Percentiles rank a stretch among this genome's conserved stretches.
phyloP scores from a whole-genome alignment of 2,797 vertebrate genomes.

The Xenentodon cancila region DNA sequence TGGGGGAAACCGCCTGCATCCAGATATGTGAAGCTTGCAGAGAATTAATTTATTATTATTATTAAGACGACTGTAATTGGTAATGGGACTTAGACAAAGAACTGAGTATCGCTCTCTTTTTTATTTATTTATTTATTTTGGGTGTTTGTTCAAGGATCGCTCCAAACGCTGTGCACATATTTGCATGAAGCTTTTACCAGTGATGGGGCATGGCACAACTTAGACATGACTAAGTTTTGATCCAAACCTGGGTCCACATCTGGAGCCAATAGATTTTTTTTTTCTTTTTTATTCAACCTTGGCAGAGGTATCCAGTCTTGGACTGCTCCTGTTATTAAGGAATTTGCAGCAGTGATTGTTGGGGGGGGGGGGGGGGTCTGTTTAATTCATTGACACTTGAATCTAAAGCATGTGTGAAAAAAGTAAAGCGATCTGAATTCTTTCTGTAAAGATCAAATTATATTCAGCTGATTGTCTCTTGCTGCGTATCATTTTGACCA shows the following conservation, averaged over 20 bases:
- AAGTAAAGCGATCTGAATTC: background rate
- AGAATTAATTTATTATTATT: too few relatives aligned
- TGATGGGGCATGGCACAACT: background rate
- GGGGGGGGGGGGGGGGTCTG: background rate
- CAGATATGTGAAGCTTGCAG: too few relatives aligned
- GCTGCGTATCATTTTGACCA: too few relatives aligned
- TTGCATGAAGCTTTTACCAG: background rate
- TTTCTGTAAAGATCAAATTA: conserved; percentile 3
- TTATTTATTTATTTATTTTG: too few relatives aligned
- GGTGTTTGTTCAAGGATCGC: background rate
- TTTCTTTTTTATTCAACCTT: background rate
- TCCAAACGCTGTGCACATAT: background rate
- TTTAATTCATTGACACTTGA: background rate
- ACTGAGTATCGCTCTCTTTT: background rate
- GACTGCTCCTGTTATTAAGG: background rate
- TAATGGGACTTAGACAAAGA: too few relatives aligned
- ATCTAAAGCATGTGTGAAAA: background rate
- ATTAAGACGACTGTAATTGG: too few relatives aligned
- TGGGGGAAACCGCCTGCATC: too few relatives aligned
- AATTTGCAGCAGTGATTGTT: background rate
- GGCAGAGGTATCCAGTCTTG: background rate
- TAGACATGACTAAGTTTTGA: background rate
- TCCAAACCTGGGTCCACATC: background rate
- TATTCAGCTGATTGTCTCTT: background rate
- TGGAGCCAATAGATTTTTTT: background rate